Percentiles rank a stretch among this genome's conserved stretches.
Evolutionary conservation across 2,888 invertebrate species (phyloP).

Genomic region (Cataglyphis cursor): DNA sequence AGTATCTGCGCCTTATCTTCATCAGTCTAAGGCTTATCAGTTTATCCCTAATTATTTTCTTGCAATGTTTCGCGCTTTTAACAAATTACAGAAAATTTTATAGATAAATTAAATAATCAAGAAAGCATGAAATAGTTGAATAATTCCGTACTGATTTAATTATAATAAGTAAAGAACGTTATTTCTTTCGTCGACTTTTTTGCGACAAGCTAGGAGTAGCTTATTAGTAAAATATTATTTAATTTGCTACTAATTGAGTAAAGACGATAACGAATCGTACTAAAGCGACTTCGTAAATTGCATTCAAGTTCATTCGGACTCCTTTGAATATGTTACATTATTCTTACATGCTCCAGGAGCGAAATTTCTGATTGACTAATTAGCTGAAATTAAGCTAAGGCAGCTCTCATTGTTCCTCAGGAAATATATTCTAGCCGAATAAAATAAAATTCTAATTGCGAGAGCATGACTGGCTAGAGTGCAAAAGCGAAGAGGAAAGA

Average conservation of each 20-base stretch:
- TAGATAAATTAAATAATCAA: conserved; percentile 33
- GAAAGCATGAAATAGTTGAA: conserved; percentile 26
- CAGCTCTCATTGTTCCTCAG: conserved; percentile 24
- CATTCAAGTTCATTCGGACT: background rate
- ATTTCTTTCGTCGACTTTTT: conserved; percentile 30
- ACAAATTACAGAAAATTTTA: conserved; percentile 18
- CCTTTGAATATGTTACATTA: background rate
- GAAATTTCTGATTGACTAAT: conserved; percentile 36
- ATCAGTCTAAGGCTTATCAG: background rate
- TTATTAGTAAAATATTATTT: conserved; percentile 32
- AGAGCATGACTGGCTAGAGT: conserved; percentile 50
- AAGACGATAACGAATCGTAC: conserved; percentile 10
- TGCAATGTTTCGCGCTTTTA: background rate
- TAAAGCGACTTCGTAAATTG: conserved; percentile 17
- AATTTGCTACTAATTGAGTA: conserved; percentile 27
- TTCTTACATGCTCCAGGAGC: background rate
- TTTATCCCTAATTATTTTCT: conserved; percentile 20
- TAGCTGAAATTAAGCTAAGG: conserved; percentile 28
- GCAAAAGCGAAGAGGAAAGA: conserved; percentile 35
- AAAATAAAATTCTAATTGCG: conserved; percentile 40
- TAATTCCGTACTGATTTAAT: conserved; percentile 33
- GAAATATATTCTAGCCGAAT: conserved; percentile 31
- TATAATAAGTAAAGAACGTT: conserved; percentile 21
- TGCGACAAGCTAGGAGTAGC: conserved; percentile 9
- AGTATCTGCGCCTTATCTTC: background rate